Evolutionary conservation across 2,113 vertebrate genomes (phyloP).

Genomic region (Chamaetylas fuelleborni): DNA sequence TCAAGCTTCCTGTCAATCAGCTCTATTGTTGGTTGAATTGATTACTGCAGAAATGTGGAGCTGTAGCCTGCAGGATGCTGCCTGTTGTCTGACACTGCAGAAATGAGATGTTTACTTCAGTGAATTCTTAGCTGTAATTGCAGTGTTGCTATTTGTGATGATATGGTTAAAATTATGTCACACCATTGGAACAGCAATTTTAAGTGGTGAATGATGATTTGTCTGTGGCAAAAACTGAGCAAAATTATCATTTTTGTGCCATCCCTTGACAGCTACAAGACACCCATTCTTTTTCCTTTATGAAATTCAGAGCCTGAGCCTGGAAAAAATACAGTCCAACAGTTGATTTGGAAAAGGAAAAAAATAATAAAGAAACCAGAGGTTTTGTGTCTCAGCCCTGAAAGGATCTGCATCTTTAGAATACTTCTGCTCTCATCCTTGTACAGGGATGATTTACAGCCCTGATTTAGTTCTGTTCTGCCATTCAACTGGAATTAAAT

Average conservation of each 20-base stretch:
- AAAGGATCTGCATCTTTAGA: not conserved
- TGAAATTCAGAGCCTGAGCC: not conserved
- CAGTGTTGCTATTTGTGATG: not conserved
- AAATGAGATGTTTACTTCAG: slow-evolving; percentile 46
- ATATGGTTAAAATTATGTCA: slow-evolving; percentile 8
- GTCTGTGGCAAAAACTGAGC: not conserved
- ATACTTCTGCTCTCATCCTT: not conserved
- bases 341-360: not conserved
- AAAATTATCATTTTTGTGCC: not conserved
- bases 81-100: slow-evolving; percentile 46
- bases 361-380: not conserved
- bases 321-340: not conserved
- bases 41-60: not conserved
- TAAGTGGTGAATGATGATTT: not conserved
- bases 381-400: not conserved
- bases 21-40: slow-evolving; percentile 16
- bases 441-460: no score
- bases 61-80: not conserved
- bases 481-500: not conserved
- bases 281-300: not conserved
- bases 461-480: not conserved
- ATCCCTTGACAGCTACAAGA: not conserved
- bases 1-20: slow-evolving; percentile 33
- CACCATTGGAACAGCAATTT: not conserved
- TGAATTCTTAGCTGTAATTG: slow-evolving; percentile 30